These are phyloP conservation scores for Myripristis murdjan DNA, from an alignment of 2,797 vertebrate genomes.

Conservation along the genomic window DNA sequence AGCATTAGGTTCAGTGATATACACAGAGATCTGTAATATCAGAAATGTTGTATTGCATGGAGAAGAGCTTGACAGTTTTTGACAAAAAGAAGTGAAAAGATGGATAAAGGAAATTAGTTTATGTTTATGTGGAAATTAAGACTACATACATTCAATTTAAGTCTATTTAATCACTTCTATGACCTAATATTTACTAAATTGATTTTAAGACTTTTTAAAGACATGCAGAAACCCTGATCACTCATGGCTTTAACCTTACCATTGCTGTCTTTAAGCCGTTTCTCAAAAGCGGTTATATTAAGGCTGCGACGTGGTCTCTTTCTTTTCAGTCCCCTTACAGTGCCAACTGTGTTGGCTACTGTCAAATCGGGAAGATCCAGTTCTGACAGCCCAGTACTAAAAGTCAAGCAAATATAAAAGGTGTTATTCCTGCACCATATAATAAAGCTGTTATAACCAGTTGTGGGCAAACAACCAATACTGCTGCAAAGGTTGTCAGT, in stretches of 20 bases:
- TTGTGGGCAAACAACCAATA: not conserved
- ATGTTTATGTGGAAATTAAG: too few species aligned
- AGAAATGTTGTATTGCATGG: too few species aligned
- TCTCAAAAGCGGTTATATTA: constrained; percentile 84
- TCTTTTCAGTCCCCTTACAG: constrained; percentile 75
- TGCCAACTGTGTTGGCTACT: constrained; percentile 55
- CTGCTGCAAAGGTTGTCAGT: not conserved
- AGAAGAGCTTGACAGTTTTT: too few species aligned
- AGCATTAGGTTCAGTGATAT: too few species aligned
- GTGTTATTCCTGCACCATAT: not conserved
- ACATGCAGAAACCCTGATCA: too few species aligned
- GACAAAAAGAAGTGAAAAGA: too few species aligned
- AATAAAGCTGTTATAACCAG: not conserved
- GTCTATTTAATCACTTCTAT: too few species aligned
- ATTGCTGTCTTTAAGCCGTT: constrained; percentile 61
- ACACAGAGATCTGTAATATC: too few species aligned
- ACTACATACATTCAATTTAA: too few species aligned
- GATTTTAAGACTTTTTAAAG: too few species aligned
- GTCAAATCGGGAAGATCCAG: constrained; percentile 83
- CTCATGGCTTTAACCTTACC: constrained; percentile 51
- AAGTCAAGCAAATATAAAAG: constrained; percentile 32
- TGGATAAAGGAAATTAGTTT: too few species aligned
- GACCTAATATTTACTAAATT: too few species aligned
- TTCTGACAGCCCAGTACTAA: constrained; percentile 76
- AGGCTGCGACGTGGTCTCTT: constrained; percentile 77